phyloP scores from a whole-genome alignment of 2,888 invertebrate species.

The Frankliniella fusca region DNA sequence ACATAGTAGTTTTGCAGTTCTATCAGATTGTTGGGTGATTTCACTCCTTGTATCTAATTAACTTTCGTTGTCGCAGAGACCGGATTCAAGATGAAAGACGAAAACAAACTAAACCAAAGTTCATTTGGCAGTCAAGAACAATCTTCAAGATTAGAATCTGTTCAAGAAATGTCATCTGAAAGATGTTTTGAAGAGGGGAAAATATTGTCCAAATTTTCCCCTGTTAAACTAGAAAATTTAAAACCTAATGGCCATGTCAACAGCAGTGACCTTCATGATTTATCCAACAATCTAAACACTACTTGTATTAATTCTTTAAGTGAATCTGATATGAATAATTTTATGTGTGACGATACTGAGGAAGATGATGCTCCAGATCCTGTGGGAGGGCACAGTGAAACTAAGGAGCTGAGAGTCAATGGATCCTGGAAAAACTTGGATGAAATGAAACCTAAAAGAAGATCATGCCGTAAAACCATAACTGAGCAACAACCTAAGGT shows the following conservation, averaged over 20 bases:
- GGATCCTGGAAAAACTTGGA: constrained; percentile 27
- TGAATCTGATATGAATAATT: not conserved
- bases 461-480: not conserved
- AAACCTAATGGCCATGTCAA: constrained; percentile 2
- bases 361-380: constrained; percentile 27
- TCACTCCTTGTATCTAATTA: too few species aligned
- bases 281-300: constrained; percentile 13
- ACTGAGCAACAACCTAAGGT: not conserved
- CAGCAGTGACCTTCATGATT: constrained; percentile 27
- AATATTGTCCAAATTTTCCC: constrained; percentile 5
- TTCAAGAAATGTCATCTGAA: not conserved
- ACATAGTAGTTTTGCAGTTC: not conserved
- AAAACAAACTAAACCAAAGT: not conserved
- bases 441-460: constrained; percentile 30
- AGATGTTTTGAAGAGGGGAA: not conserved
- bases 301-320: not conserved
- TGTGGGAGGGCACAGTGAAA: constrained; percentile 11
- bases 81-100: not conserved
- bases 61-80: not conserved
- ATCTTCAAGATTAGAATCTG: not conserved
- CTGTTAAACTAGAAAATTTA: constrained; percentile 3
- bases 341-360: not conserved
- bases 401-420: constrained; percentile 25
- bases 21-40: not conserved
- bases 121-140: not conserved